A percentile compares a stretch with the other conserved stretches of the same genome.
Evolutionary conservation across 2,888 invertebrate genomes (phyloP).

Genomic region (Tipula helvola): DNA sequence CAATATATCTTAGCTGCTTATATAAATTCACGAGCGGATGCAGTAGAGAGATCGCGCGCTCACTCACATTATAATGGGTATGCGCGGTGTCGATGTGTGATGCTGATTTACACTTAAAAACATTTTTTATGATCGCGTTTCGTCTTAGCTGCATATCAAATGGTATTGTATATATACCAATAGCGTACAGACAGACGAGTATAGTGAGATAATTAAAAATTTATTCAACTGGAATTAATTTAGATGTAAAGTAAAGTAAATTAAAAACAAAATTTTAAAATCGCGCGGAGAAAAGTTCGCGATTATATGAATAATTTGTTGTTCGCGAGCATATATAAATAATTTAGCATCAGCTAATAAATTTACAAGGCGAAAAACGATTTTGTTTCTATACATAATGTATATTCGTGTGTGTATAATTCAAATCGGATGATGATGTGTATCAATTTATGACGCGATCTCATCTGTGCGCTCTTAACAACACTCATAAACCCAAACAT

Average conservation of each 20-base stretch:
- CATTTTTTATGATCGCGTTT: background rate
- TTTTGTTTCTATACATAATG: background rate
- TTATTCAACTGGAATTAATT: background rate
- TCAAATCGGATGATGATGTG: slow-evolving; percentile 4
- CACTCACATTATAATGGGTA: background rate
- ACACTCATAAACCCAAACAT: background rate
- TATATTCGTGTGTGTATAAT: background rate
- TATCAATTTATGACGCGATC: background rate
- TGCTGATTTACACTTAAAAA: background rate
- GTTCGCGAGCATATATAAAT: background rate
- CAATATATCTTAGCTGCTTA: too few species aligned
- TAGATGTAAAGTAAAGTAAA: background rate
- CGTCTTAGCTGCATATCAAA: background rate
- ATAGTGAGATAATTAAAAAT: background rate
- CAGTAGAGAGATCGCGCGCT: background rate
- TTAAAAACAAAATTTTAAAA: background rate
- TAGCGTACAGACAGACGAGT: background rate
- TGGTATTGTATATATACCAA: background rate
- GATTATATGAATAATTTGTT: background rate
- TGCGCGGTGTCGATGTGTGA: background rate
- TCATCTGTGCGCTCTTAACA: background rate
- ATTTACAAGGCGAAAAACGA: background rate
- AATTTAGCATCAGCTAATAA: background rate
- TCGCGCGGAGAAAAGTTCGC: background rate
- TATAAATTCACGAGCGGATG: background rate